Conservation (phyloP, 2,797 vertebrate species). For the Lophotriccus pileatus region DNA sequence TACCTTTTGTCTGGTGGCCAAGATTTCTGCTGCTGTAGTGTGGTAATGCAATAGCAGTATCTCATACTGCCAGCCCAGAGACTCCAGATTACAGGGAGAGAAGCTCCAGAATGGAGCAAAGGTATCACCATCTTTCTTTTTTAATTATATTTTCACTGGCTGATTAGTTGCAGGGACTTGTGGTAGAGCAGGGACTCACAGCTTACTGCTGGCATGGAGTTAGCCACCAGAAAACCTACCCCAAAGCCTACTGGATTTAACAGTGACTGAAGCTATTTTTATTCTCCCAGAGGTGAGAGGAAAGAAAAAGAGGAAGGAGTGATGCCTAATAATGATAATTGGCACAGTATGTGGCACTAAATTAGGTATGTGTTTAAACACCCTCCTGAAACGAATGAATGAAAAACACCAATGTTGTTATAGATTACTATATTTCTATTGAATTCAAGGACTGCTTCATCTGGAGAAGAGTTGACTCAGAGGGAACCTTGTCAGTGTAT, state of each 20-base stretch:
- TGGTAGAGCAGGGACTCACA: neutral
- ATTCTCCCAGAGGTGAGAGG: neutral
- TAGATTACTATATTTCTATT: neutral
- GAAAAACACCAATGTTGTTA: neutral
- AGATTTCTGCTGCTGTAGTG: neutral
- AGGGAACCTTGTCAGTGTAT: neutral
- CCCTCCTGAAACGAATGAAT: neutral
- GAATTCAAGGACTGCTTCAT: neutral
- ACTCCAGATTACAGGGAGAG: neutral
- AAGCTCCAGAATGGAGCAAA: neutral
- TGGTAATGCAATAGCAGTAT: neutral
- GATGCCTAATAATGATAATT: neutral
- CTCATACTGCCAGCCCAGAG: neutral
- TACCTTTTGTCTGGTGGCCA: conserved; percentile 59
- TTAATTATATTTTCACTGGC: neutral
- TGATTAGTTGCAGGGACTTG: neutral
- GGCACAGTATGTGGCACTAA: neutral
- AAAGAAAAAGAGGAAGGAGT: neutral
- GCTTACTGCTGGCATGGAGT: neutral
- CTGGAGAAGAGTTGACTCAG: accelerated
- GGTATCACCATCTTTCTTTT: neutral
- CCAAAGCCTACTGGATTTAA: neutral
- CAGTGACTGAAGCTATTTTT: neutral
- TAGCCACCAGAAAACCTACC: neutral
- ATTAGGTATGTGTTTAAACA: neutral